Percentiles rank a stretch among this genome's conserved stretches.
Evolutionary conservation across 2,888 invertebrate species (phyloP).

Genomic region (Dastarcus helophoroides): DNA sequence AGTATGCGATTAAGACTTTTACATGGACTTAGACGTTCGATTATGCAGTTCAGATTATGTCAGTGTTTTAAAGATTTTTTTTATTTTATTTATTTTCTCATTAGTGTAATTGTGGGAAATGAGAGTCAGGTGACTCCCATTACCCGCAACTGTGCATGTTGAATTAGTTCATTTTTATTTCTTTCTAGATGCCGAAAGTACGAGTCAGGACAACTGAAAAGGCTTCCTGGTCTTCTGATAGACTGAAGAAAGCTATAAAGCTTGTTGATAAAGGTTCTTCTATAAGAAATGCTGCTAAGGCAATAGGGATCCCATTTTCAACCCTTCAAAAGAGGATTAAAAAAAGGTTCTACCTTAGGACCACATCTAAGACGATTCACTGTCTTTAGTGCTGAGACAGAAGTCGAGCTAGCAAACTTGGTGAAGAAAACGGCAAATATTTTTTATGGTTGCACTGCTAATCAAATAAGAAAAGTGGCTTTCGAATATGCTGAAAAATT

Average conservation of each 20-base stretch:
- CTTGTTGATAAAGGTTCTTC: too few relatives aligned
- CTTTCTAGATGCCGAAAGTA: conserved; percentile 11
- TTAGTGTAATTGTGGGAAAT: conserved; percentile 9
- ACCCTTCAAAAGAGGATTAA: too few relatives aligned
- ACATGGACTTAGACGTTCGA: conserved; percentile 1
- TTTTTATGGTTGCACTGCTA: conserved; percentile 13
- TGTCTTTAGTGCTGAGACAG: too few relatives aligned
- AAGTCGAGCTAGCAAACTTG: conserved; percentile 11
- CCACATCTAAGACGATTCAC: too few relatives aligned
- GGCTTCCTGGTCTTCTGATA: conserved; percentile 11
- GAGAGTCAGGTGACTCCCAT: conserved; percentile 7
- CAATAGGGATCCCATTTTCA: too few relatives aligned
- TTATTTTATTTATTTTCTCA: conserved; percentile 8
- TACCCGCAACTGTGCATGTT: conserved; percentile 5
- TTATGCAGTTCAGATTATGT: not conserved
- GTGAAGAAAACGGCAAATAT: conserved; percentile 13
- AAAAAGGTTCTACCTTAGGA: too few relatives aligned
- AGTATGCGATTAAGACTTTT: conserved; percentile 3
- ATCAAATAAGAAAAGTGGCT: conserved; percentile 11
- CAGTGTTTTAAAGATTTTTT: conserved; percentile 4
- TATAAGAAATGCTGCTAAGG: too few relatives aligned
- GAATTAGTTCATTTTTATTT: conserved; percentile 6
- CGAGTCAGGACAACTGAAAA: conserved; percentile 9
- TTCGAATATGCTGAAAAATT: conserved; percentile 14
- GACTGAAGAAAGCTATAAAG: conserved; percentile 11